phyloP scores from a whole-genome alignment of 1,140 invertebrate genomes.

The Macrostomum lignano region DNA sequence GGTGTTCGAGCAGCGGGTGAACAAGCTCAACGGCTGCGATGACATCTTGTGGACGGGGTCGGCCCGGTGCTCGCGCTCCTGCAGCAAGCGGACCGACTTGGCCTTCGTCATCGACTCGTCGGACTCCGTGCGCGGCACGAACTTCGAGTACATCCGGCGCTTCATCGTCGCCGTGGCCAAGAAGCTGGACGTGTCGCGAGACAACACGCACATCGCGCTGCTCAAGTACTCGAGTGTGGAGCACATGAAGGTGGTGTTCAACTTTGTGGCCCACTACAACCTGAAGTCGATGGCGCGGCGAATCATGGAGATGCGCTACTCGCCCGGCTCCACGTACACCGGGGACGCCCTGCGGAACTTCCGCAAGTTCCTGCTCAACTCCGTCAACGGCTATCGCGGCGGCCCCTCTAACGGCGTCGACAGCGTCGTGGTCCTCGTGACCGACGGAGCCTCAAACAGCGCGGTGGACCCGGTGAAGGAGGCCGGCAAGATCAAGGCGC shows the following conservation, averaged over 20 bases:
- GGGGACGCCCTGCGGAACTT: not conserved
- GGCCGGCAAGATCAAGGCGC: not conserved
- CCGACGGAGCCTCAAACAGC: not conserved
- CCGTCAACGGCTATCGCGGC: too few species aligned
- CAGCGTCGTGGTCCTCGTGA: not conserved
- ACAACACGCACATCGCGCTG: not conserved
- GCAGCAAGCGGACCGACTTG: not conserved
- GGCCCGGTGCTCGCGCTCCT: too few species aligned
- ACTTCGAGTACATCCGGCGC: not conserved
- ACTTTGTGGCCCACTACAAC: not conserved
- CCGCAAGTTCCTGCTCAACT: too few species aligned
- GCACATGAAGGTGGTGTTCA: not conserved
- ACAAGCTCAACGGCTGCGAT: not conserved
- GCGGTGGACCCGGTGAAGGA: not conserved
- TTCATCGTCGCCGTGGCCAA: not conserved
- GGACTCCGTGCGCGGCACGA: slow-evolving; percentile 1
- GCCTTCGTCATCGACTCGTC: slow-evolving; percentile 1
- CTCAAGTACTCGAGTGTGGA: not conserved
- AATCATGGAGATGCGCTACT: slow-evolving; percentile 3
- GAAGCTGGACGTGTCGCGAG: not conserved
- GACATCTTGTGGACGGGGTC: not conserved
- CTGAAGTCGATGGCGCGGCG: not conserved
- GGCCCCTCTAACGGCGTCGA: too few species aligned
- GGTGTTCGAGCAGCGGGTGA: not conserved
- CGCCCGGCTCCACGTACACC: slow-evolving; percentile 1